These are phyloP conservation scores for Tragelaphus strepsiceros DNA, from an alignment of 2,113 vertebrate species.

Conservation along the genomic window DNA sequence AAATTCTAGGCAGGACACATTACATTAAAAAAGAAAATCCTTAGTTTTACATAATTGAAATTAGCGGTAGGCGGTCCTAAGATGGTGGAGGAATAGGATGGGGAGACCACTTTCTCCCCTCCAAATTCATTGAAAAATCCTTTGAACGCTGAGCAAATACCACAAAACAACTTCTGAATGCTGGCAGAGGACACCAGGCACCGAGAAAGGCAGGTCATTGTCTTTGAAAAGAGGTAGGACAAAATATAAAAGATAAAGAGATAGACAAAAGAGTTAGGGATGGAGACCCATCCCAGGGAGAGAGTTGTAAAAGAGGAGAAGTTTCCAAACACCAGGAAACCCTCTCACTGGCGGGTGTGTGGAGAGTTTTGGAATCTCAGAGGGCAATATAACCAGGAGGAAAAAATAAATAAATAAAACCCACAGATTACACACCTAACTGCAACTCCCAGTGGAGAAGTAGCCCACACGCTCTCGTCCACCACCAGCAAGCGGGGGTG, in stretches of 20 bases:
- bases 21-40: background rate
- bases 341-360: background rate
- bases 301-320: background rate
- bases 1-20: background rate
- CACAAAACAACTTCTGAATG: background rate
- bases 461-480: fast-evolving
- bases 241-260: background rate
- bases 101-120: background rate
- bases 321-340: background rate
- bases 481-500: background rate
- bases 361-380: background rate
- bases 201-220: background rate
- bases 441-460: background rate
- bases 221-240: background rate
- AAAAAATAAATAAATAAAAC: background rate
- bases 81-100: background rate
- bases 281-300: background rate
- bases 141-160: background rate
- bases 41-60: background rate
- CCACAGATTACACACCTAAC: background rate
- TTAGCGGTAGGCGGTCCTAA: background rate
- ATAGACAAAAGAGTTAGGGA: background rate
- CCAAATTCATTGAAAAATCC: background rate
- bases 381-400: background rate
- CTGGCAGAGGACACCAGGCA: background rate